Evolutionary conservation across 2,113 vertebrate genomes (phyloP), one percentile per base, ranked within the genome.

Genomic region (Percina caprodes): DNA sequence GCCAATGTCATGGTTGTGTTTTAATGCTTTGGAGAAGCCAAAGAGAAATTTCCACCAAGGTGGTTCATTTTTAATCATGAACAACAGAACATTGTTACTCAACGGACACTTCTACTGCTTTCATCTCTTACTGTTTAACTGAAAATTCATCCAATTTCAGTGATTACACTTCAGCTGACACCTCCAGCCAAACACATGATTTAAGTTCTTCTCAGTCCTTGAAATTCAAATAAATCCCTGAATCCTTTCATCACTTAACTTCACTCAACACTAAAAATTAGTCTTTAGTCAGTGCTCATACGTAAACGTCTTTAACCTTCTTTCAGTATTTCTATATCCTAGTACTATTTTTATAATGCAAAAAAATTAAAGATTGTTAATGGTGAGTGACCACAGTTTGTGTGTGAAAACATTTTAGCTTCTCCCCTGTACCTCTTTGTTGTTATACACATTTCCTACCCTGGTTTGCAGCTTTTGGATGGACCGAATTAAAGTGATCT

Each of bases 401-500:
- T 55, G 10, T 48, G 23, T 51, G 30, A 21, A 62, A 16, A 10
- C 4, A 51, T 59, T 74, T 51, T 2, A 18, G 15, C 11, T 42
- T 18, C 26, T 62, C 21, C 14, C 5, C 6, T 62, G 45, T 51
- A 3, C 9, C 5, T 60, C 21, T 51, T 39, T 49, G 42, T 45
- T n/a, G 21, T 33, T 66, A 7, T 7, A 8, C 26, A 56, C 16
- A 33, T 60, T 39, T 56, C 45, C 30, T 55, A 42, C 14, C 13
- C n/a, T 33, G 56, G 24, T 61, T 74, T 74, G 51, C 23, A 56
- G n/a, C 33, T 7, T 62, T 24, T 14, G 48, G 6, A 46, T 42
- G 2, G 12, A 45, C 48, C 48, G 46, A 60, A 74, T 71, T 13
- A 11, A 46, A 77, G 52, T 16, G 35, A 77, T 21, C 65, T 46